Evolutionary conservation across 1,140 invertebrate species (phyloP), one percentile per base, ranked within the genome.

Genomic region (Laupala kohalensis): DNA sequence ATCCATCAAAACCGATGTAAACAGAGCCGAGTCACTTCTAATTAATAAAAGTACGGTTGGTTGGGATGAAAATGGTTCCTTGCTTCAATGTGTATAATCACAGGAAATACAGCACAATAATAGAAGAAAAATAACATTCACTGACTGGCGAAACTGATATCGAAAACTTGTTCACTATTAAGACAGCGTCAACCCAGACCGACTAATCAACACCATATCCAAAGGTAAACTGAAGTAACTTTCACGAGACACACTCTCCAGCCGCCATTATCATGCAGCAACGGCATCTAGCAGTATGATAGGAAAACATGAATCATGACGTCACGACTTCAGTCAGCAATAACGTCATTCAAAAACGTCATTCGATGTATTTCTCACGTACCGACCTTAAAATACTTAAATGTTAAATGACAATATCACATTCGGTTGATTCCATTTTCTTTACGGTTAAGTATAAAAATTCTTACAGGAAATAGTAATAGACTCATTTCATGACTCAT

Each of bases 201-300:
- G 3, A 29, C 23, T 68, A 68, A 29, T 37, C 26, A 23, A 19
- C 23, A 23, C 12, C 27, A 68, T 29, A 29, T 29, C 27, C 9
- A n/a, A 6, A 23, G 29, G 26, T 68, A 68, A 19, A 37, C 67
- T 27, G n/a, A 6, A 19, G 6, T 19, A 68, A 68, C 71, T 67
- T 27, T 53, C 71, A 67, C 64, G n/a, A 68, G n/a, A 26, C 28
- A n/a, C 30, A 24, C 64, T 53, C 25, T n/a, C 13, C 27, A 24
- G 19, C 64, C 28, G 71, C 71, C 71, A 71, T 71, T 67, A 66
- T 71, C 29, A 66, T 66, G 64, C 71, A 66, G 71, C 71, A 71
- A 67, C 71, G 71, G 67, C 64, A 71, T 67, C 71, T 71, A 25
- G 29, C 64, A 53, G 37, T 53, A 53, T 19, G 19, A 53, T 9